Conservation (phyloP, 2,113 vertebrate species). For the Euleptes europaea region DNA sequence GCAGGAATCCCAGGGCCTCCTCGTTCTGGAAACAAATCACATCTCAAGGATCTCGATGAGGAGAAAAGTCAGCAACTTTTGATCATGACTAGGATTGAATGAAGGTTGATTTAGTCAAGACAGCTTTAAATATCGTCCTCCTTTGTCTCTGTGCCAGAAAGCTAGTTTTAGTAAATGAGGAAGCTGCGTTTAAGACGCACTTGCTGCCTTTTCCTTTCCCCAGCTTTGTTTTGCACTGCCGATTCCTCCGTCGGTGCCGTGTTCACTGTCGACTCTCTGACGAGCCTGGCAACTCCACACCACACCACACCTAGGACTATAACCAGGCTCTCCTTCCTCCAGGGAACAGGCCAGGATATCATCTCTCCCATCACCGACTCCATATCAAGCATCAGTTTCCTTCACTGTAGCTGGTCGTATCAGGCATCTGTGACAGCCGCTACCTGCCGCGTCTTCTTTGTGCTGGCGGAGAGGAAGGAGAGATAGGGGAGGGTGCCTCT, state of each 20-base stretch:
- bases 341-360: background rate
- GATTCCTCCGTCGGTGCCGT: background rate
- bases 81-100: background rate
- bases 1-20: background rate
- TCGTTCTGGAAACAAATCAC: background rate
- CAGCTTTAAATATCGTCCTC: background rate
- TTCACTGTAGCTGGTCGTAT: background rate
- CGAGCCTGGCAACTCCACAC: background rate
- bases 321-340: background rate
- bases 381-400: background rate
- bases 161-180: background rate
- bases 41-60: no score
- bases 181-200: background rate
- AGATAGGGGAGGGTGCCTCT: background rate
- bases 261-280: background rate
- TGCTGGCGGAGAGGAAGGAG: background rate
- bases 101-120: background rate
- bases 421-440: background rate
- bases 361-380: background rate
- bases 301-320: no score
- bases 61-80: background rate
- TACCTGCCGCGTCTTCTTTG: background rate
- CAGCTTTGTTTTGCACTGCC: background rate
- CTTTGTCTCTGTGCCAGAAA: background rate
- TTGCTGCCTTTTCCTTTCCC: background rate